A percentile compares a stretch with the other conserved stretches of the same genome.
phyloP scores from a whole-genome alignment of 35 echinoderm and acorn worm species.

The Chiridota heheva region DNA sequence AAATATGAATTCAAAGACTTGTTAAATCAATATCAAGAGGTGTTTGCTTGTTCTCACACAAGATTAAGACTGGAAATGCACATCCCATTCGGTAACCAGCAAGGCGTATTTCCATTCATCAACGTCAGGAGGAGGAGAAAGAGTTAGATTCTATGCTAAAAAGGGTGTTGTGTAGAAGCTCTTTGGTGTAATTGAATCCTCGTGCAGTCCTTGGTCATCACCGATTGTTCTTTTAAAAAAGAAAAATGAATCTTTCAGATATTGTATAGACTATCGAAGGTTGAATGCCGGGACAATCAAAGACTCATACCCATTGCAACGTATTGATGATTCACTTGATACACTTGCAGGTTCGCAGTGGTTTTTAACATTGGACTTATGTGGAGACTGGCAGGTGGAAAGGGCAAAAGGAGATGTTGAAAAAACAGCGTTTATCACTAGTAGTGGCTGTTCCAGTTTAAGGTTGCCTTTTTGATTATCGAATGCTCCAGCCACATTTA shows the following conservation, averaged over 20 bases:
- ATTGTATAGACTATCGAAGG: no score
- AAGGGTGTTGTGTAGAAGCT: background rate
- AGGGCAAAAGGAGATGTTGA: slow-evolving; percentile 24
- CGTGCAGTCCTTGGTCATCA: no score
- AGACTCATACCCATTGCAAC: no score
- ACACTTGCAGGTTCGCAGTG: slow-evolving; percentile 9
- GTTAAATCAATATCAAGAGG: background rate
- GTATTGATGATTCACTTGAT: slow-evolving; percentile 42
- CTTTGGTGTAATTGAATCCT: background rate
- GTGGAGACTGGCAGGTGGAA: slow-evolving; percentile 42
- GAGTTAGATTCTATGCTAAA: background rate
- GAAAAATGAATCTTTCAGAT: no score
- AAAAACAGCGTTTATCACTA: slow-evolving; percentile 50
- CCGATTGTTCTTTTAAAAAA: no score
- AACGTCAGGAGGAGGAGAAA: background rate
- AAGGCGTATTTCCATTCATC: background rate
- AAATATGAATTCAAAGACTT: no score
- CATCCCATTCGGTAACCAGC: background rate
- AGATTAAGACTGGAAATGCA: slow-evolving; percentile 1
- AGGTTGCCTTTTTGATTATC: slow-evolving; percentile 63
- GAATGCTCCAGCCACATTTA: slow-evolving; percentile 66
- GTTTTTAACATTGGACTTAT: slow-evolving; percentile 26
- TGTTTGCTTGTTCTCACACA: background rate
- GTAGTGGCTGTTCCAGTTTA: slow-evolving; percentile 33
- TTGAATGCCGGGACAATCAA: no score